A percentile compares a stretch with the other conserved stretches of the same genome.
Conservation (phyloP, 2,888 invertebrate genomes). For the Eupithecia subumbrata region DNA sequence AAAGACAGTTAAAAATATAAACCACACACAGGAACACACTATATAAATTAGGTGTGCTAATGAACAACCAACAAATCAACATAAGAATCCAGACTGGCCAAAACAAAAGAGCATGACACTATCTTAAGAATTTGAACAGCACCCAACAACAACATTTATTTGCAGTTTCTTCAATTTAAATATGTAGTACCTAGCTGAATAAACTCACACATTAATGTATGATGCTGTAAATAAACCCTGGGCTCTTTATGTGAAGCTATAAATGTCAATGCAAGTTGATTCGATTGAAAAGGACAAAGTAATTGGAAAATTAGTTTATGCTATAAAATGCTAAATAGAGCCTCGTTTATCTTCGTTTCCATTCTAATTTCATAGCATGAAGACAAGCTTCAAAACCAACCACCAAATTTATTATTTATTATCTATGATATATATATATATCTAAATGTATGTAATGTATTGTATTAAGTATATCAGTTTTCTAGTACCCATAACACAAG, state of each 20-base stretch:
- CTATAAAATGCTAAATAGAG: constrained; percentile 33
- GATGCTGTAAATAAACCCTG: constrained; percentile 28
- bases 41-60: neutral
- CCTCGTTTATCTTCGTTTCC: neutral
- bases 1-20: neutral
- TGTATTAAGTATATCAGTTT: no score
- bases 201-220: constrained; percentile 17
- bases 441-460: no score
- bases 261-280: constrained; percentile 39
- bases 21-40: neutral
- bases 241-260: constrained; percentile 23
- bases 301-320: constrained; percentile 37
- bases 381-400: neutral
- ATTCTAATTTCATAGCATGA: neutral
- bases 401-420: neutral
- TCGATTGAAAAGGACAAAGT: constrained; percentile 44
- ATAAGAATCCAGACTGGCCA: constrained; percentile 1
- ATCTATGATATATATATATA: no score
- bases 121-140: constrained; percentile 24
- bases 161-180: constrained; percentile 7
- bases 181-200: neutral
- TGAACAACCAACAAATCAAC: neutral
- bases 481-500: no score
- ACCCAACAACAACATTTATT: constrained; percentile 17
- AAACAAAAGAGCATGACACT: constrained; percentile 14